Base-by-base conservation (phyloP, 2,888 invertebrate species). In the Silvanus unidentatus region DNA sequence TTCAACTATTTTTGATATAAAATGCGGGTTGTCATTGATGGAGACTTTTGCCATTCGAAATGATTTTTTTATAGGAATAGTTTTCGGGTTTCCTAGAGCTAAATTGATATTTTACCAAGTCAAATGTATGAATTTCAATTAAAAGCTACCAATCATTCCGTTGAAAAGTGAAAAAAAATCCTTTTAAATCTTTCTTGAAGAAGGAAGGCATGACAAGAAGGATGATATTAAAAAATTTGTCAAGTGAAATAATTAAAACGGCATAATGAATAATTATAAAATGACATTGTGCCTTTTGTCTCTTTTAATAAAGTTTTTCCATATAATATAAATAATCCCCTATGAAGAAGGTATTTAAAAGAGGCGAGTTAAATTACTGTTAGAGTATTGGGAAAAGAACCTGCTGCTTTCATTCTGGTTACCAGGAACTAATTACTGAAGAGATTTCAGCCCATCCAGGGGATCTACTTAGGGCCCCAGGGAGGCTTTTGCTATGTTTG, bases 341-440 rank as follows among this genome's bases (percentile, higher is more conserved):
- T 43, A 42, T 37, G 43, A 47, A 46, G 39, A 37, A 44, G 44
- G 16, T 37, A 15, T 13, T 16, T 37, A 15, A 37, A 12, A 32
- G 32, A 32, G 13, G 32, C 32, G 13, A 32, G 32, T 12, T 12
- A 22, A 22, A 22, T 22, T 22, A 22, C 22, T 22, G 22, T 22
- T 22, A 22, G 22, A 22, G 22, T 22, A 22, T 22, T 22, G 22
- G 22, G 22, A 22, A 22, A 22, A 22, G 22, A 22, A 22, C 34
- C 11, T 39, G 41, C 37, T 40, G 12, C 41, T 40, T 45, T 11
- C 43, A 34, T 42, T 29, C 43, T 43, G 44, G 48, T 49, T 54
- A 55, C 54, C 45, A 52, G 48, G 54, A 55, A 57, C 55, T 57
- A 57, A 57, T 57, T 57, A 57, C 46, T 42, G 46, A 42, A 46